These are phyloP conservation scores for Dasypogon diadema DNA, from an alignment of 2,888 invertebrate species.

Conservation along the genomic window DNA sequence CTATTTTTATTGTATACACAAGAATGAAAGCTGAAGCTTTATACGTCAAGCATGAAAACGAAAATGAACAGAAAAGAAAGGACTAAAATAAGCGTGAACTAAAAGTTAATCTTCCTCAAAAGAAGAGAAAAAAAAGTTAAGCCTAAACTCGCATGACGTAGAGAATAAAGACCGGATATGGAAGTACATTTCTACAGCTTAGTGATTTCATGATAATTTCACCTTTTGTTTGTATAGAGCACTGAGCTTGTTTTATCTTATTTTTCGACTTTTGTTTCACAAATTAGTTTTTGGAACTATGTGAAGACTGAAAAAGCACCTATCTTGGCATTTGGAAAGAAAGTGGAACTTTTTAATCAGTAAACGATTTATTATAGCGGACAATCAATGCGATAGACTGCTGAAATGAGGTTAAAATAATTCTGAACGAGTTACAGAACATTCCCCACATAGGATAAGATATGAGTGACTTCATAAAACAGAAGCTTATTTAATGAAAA, in stretches of 20 bases:
- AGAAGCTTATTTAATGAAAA: too few species aligned
- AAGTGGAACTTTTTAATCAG: too few species aligned
- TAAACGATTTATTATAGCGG: too few species aligned
- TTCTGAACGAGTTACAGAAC: too few species aligned
- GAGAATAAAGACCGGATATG: constrained; percentile 19
- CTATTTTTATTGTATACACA: neutral
- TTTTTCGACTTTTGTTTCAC: neutral
- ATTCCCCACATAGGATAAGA: too few species aligned
- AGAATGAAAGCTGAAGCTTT: constrained; percentile 9
- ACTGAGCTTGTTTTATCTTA: neutral
- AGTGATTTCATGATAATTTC: constrained; percentile 30
- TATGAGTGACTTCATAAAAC: too few species aligned
- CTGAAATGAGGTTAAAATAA: too few species aligned
- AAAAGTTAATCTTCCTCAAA: constrained; percentile 21
- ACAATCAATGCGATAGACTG: too few species aligned
- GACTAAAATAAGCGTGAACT: neutral
- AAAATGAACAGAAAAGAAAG: neutral
- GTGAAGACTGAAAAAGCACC: too few species aligned
- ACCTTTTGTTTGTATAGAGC: constrained; percentile 1
- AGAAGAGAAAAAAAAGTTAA: neutral
- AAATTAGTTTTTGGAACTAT: too few species aligned
- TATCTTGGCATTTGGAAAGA: too few species aligned
- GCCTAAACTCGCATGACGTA: neutral
- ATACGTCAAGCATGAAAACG: neutral
- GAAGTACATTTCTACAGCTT: constrained; percentile 19